These are phyloP conservation scores for Argopecten irradians DNA, from an alignment of 1,140 invertebrate genomes.

Conservation along the genomic window DNA sequence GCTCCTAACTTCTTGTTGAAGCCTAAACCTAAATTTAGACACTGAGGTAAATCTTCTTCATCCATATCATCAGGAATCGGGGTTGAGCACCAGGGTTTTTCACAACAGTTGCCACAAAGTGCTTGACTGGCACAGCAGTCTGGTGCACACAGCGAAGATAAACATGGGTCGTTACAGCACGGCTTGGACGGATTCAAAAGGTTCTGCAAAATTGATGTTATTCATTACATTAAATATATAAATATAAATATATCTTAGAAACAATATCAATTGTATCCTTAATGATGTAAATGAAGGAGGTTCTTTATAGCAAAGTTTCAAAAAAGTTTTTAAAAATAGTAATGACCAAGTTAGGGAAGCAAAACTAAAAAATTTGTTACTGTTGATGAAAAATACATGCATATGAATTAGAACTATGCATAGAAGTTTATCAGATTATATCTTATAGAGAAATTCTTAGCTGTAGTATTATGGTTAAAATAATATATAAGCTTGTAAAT, in stretches of 20 bases:
- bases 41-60: not conserved
- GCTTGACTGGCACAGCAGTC: not conserved
- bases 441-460: too few relatives aligned
- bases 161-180: not conserved
- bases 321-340: too few relatives aligned
- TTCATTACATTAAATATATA: not conserved
- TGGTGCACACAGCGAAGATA: not conserved
- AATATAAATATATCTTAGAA: not conserved
- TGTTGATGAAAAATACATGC: too few relatives aligned
- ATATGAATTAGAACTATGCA: too few relatives aligned
- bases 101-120: not conserved
- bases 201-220: not conserved
- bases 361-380: too few relatives aligned
- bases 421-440: too few relatives aligned
- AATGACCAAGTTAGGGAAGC: too few relatives aligned
- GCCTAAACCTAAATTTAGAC: not conserved
- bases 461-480: too few relatives aligned
- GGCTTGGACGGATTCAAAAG: not conserved
- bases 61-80: not conserved
- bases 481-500: too few relatives aligned
- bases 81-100: not conserved
- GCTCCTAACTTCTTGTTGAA: not conserved
- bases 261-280: too few relatives aligned
- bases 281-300: too few relatives aligned
- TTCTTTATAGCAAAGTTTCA: too few relatives aligned